A percentile compares a stretch with the other conserved stretches of the same genome.
These are phyloP conservation scores for Tachina fera DNA, from an alignment of 2,888 invertebrate species.

Conservation along the genomic window DNA sequence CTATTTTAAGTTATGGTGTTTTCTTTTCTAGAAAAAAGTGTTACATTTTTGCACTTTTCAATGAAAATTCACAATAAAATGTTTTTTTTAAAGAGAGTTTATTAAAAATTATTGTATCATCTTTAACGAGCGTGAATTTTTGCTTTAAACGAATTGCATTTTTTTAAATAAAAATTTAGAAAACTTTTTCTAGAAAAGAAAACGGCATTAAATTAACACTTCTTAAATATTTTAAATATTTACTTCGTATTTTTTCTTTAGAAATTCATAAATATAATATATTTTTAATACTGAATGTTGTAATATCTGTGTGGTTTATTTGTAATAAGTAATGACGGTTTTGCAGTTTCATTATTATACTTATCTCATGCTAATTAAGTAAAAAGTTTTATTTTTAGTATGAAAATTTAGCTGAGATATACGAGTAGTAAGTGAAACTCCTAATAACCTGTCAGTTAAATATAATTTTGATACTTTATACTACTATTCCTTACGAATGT, in stretches of 20 bases:
- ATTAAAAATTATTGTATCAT: too few relatives aligned
- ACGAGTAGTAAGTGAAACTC: constrained; percentile 11
- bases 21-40: too few relatives aligned
- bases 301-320: constrained; percentile 26
- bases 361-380: neutral
- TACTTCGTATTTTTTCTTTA: neutral
- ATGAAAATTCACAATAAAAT: too few relatives aligned
- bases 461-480: neutral
- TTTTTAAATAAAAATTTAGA: too few relatives aligned
- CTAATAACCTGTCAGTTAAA: neutral
- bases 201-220: neutral
- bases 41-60: too few relatives aligned
- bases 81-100: too few relatives aligned
- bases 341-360: neutral
- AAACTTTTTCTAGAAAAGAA: too few relatives aligned
- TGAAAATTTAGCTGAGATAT: neutral
- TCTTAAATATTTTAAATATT: constrained; percentile 5
- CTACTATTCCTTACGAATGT: neutral
- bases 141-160: too few relatives aligned
- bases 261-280: constrained; percentile 6
- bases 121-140: too few relatives aligned
- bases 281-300: constrained; percentile 32
- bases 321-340: neutral
- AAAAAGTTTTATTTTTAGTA: neutral
- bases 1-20: constrained; percentile 6